Conservation (phyloP, 1,140 invertebrate species). For the Drosophila leontia region DNA sequence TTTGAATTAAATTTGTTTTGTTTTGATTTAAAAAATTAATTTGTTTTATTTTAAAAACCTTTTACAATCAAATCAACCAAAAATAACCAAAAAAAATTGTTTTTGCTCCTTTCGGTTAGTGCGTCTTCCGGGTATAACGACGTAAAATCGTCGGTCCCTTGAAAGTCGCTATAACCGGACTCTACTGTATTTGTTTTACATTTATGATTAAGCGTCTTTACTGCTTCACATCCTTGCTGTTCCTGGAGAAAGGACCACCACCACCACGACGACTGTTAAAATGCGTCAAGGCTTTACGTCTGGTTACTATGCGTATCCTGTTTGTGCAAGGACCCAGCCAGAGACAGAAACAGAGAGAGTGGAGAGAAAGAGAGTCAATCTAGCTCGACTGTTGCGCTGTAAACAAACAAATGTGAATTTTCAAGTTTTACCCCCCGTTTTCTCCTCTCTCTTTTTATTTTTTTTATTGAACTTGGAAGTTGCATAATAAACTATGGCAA, state of each 20-base stretch:
- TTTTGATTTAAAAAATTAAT: too few species aligned
- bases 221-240: slow-evolving; percentile 8
- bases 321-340: neutral
- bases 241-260: slow-evolving; percentile 2
- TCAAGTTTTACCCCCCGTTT: slow-evolving; percentile 34
- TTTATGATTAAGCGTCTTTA: slow-evolving; percentile 53
- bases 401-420: slow-evolving; percentile 54
- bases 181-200: slow-evolving; percentile 44
- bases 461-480: slow-evolving; percentile 39
- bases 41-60: too few species aligned
- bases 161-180: too few species aligned
- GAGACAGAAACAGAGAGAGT: neutral
- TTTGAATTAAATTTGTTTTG: too few species aligned
- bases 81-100: too few species aligned
- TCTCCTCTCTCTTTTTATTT: neutral
- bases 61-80: too few species aligned
- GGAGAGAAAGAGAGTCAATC: slow-evolving; percentile 6
- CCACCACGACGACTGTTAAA: slow-evolving; percentile 27
- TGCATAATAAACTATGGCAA: slow-evolving; percentile 47
- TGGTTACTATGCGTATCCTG: slow-evolving; percentile 5
- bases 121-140: too few species aligned
- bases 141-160: too few species aligned
- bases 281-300: slow-evolving; percentile 32
- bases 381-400: slow-evolving; percentile 23
- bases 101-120: too few species aligned